These are phyloP conservation scores for Microctonus aethiopoides DNA, from an alignment of 2,888 invertebrate genomes.

Conservation along the genomic window DNA sequence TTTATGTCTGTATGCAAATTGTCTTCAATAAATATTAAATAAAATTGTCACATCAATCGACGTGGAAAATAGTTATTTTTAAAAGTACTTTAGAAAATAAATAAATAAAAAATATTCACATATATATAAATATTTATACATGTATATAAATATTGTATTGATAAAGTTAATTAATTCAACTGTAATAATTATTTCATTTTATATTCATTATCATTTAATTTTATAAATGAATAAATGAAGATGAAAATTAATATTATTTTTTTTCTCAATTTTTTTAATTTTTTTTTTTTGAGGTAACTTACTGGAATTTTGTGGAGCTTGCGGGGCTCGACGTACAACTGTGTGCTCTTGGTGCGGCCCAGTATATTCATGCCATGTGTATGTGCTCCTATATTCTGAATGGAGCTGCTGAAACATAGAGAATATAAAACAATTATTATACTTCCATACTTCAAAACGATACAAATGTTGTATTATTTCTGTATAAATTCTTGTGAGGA, in stretches of 20 bases:
- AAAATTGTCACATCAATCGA: slow-evolving; percentile 17
- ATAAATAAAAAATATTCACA: background rate
- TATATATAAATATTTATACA: background rate
- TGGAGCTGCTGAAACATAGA: slow-evolving; percentile 77
- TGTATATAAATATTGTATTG: no score
- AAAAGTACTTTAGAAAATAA: slow-evolving; percentile 31
- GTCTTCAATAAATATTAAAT: slow-evolving; percentile 5
- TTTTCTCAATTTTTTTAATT: no score
- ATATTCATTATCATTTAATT: no score
- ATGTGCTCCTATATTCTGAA: slow-evolving; percentile 94
- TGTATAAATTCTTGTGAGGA: background rate
- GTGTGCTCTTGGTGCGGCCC: slow-evolving; percentile 73
- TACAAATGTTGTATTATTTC: slow-evolving; percentile 5
- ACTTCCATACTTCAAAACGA: slow-evolving; percentile 2
- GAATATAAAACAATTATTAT: slow-evolving; percentile 3
- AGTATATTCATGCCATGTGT: slow-evolving; percentile 94
- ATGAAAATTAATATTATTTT: no score
- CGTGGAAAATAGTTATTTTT: no score
- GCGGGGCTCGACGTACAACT: slow-evolving; percentile 78
- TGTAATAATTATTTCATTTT: no score
- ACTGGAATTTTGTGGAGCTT: slow-evolving; percentile 63
- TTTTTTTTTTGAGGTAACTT: slow-evolving; percentile 56
- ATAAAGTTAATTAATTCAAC: no score
- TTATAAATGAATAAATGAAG: no score
- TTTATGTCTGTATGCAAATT: background rate